Base-by-base conservation (phyloP, 2,888 invertebrate species). In the Keiferia lycopersicella region DNA sequence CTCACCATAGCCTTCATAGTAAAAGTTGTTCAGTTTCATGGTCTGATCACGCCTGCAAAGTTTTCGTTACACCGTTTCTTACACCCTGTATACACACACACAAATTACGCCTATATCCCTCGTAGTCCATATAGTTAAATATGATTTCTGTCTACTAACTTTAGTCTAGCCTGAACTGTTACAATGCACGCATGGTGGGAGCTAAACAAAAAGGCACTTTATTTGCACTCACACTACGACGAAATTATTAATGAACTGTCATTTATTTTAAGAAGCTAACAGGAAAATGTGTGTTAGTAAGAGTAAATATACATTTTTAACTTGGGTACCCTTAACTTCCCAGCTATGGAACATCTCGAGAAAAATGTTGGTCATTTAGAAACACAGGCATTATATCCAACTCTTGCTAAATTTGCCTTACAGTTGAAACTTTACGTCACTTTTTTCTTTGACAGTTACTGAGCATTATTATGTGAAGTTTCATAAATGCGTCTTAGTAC, bases 301-400 rank as follows among this genome's bases (percentile, higher is more conserved):
- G 41, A 41, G 41, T 41, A 30, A 56, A 56, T n/a, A 7, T 26
- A 56, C 56, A 41, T 26, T 58, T 57, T 38, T 61, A 38, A 51
- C 51, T 34, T 53, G 14, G 51, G 41, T 41, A 41, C 41, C 34
- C 18, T 51, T 51, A 22, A 60, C 62, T 62, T 59, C 22, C 53
- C 60, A 48, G 63, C 65, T 63, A 65, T 39, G 61, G 39, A 50
- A 48, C 48, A 51, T 34, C 45, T 56, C 34, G n/a, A 20, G 61
- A 65, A 68, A 63, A 67, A 67, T 67, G 65, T 22, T 12, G 12
- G 16, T 50, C 65, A 65, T 65, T 67, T 65, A 61, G 22, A 50
- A 18, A 61, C 64, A 41, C 61, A 56, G 61, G 48, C 64, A n/a
- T n/a, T 1, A 14, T 11, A 16, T n/a, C n/a, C 26, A 30, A 34